phyloP scores from a whole-genome alignment of 2,113 vertebrate species.

The Coptodon rendalli region DNA sequence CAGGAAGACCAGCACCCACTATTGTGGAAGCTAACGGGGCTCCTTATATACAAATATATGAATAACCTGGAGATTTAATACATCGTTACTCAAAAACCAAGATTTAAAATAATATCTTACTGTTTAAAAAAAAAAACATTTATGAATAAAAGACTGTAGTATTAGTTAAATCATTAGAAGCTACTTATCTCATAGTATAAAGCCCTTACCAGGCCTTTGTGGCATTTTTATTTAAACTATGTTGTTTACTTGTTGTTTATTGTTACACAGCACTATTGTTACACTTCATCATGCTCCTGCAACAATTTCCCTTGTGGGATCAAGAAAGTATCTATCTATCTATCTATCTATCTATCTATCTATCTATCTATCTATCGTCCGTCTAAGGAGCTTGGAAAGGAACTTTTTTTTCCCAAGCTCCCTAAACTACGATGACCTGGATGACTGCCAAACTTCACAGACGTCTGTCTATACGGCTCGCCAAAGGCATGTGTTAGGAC shows the following conservation, averaged over 20 bases:
- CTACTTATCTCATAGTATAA: background rate
- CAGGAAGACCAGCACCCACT: background rate
- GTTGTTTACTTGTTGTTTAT: background rate
- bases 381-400: too few relatives aligned
- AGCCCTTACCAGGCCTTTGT: background rate
- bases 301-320: background rate
- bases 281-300: background rate
- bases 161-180: background rate
- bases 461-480: too few relatives aligned
- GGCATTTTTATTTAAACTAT: background rate
- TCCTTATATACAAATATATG: background rate
- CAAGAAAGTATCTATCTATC: too few relatives aligned
- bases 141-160: background rate
- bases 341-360: too few relatives aligned
- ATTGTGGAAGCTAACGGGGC: background rate
- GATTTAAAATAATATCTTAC: background rate
- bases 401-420: too few relatives aligned
- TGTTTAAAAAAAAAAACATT: accelerated
- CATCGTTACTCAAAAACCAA: background rate
- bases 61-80: background rate
- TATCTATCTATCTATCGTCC: too few relatives aligned
- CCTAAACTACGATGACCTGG: too few relatives aligned
- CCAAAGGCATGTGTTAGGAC: too few relatives aligned
- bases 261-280: background rate
- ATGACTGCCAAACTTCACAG: too few relatives aligned